Evolutionary conservation across 2,113 vertebrate species (phyloP), one percentile per base, ranked within the genome.

Genomic region (Actinemys pallida): DNA sequence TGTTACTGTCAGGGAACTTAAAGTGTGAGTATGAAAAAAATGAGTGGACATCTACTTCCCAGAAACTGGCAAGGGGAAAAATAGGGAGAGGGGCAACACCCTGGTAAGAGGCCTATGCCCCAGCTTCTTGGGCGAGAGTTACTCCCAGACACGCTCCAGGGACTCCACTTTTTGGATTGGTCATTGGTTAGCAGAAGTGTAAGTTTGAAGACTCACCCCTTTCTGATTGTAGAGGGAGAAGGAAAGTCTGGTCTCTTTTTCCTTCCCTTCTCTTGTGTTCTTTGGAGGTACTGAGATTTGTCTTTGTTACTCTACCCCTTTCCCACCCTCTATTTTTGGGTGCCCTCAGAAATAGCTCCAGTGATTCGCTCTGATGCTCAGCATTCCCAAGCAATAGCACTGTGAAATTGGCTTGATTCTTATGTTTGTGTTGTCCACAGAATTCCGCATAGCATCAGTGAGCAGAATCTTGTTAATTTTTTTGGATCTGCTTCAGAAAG

Each of bases 401-500:
- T 3, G 45, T 81, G 93, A 83, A 39, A 56, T 42, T 76, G 72
- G 24, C 11, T 24, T 45, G 20, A 76, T 76, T 76, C n/a, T 45
- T 42, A 42, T 6, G 69, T 42, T 11, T 81, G 57, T 62, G 42
- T 52, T 85, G 53, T 93, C 45, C 69, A 96, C 87, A 79, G 82
- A 95, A 79, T 86, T 94, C 75, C 89, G 87, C 92, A 47, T 93
- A 50, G 50, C 42, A 69, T n/a, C 92, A 93, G 78, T 76, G 87
- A 89, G 78, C 3, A 80, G 31, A 65, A 49, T 83, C 11, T 89
- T 92, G 80, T 87, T 90, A 95, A 62, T 83, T 90, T 90, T 45
- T 16, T 81, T 95, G 5, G 53, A 49, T 87, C 81, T 92, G 35
- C 81, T 81, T 95, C 92, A 89, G 84, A 85, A 92, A 95, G 86